Percentiles rank a stretch among this genome's conserved stretches.
Evolutionary conservation across 2,888 invertebrate species (phyloP).

Genomic region (Myathropa florea): DNA sequence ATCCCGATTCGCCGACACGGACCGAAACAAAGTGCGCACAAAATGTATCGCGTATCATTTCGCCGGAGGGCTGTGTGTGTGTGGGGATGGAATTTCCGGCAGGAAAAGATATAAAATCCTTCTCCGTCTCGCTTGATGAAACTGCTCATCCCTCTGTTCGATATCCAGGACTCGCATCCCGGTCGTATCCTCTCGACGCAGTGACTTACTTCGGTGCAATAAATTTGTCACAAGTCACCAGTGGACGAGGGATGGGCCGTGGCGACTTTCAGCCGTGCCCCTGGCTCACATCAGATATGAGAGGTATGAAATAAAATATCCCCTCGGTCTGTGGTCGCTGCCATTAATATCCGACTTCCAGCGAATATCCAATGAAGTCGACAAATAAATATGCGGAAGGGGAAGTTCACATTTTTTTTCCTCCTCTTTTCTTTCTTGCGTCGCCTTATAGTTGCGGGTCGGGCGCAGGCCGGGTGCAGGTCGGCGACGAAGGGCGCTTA

Average conservation of each 20-base stretch:
- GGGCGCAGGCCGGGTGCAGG: too few relatives aligned
- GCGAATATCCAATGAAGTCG: slow-evolving; percentile 12
- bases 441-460: background rate
- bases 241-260: background rate
- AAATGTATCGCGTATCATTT: background rate
- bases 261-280: background rate
- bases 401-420: background rate
- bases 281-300: background rate
- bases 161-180: background rate
- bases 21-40: background rate
- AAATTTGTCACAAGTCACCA: slow-evolving; percentile 31
- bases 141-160: background rate
- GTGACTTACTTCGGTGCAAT: slow-evolving; percentile 45
- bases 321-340: background rate
- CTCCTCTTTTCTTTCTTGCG: background rate
- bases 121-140: background rate
- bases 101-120: background rate
- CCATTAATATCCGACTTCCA: slow-evolving; percentile 21
- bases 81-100: background rate
- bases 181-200: background rate
- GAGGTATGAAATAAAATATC: slow-evolving; percentile 36
- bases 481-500: background rate
- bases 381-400: slow-evolving; percentile 10
- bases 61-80: background rate
- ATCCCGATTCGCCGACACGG: background rate